A percentile compares a stretch with the other conserved stretches of the same genome.
phyloP scores from a whole-genome alignment of 2,113 vertebrate genomes.

The Oenanthe melanoleuca region DNA sequence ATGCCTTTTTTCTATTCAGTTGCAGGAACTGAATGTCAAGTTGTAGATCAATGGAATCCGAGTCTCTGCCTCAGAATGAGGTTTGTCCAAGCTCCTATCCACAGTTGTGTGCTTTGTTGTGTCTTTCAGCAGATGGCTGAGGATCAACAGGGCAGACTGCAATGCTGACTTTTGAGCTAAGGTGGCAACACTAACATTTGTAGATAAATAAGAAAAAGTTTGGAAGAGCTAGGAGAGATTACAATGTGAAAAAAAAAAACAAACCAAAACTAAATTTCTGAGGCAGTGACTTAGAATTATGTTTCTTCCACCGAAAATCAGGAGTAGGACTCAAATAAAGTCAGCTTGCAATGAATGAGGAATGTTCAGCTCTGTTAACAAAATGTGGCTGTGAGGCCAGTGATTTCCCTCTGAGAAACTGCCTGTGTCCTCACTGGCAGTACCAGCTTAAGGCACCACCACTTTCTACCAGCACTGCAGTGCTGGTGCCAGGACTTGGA shows the following conservation, averaged over 20 bases:
- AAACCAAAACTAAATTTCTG: not conserved
- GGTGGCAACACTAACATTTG: not conserved
- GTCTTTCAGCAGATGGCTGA: not conserved
- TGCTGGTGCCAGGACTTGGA: not conserved
- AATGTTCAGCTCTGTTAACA: not conserved
- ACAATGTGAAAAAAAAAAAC: not conserved
- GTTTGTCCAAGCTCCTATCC: not conserved
- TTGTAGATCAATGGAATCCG: slow-evolving; percentile 33
- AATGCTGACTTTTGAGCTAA: not conserved
- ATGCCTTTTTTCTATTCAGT: slow-evolving; percentile 50
- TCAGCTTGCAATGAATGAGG: slow-evolving; percentile 7
- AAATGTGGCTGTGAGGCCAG: not conserved
- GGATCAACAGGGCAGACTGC: not conserved
- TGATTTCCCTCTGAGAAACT: slow-evolving; percentile 23
- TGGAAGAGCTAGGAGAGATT: not conserved
- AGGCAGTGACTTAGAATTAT: not conserved
- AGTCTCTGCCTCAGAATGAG: slow-evolving; percentile 42
- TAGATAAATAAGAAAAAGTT: not conserved
- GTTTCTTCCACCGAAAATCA: not conserved
- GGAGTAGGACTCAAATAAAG: not conserved
- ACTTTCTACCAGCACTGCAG: not conserved
- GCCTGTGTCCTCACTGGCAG: not conserved
- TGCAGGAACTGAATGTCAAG: slow-evolving; percentile 56
- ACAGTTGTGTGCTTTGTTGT: not conserved
- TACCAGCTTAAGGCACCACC: not conserved